These are phyloP conservation scores for Strigamia maritima DNA, from an alignment of 2,888 invertebrate genomes.

Conservation along the genomic window DNA sequence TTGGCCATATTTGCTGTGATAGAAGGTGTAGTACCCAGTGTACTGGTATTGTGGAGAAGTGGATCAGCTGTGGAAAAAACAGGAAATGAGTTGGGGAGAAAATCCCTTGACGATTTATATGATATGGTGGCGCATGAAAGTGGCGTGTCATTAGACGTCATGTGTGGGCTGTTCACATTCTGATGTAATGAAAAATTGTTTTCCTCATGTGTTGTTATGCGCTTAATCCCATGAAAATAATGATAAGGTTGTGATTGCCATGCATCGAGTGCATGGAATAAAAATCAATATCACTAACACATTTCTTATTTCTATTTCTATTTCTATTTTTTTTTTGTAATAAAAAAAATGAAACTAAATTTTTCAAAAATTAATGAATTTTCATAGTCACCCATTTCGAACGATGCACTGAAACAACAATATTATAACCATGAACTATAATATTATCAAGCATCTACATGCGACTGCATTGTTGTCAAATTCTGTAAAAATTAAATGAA, in stretches of 20 bases:
- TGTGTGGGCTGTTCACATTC: not conserved
- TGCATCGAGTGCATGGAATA: no score
- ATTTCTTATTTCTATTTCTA: no score
- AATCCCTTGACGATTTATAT: not conserved
- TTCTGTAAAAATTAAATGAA: no score
- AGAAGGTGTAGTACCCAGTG: not conserved
- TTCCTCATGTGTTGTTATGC: not conserved
- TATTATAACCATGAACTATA: no score
- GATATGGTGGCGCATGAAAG: not conserved
- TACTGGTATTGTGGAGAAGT: not conserved
- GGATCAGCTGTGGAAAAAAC: not conserved
- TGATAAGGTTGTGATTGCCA: not conserved
- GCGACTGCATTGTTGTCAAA: no score
- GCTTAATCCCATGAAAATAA: not conserved
- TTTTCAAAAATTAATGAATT: no score
- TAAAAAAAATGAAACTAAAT: no score
- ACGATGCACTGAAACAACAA: no score
- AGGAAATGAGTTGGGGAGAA: not conserved
- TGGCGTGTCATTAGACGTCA: not conserved
- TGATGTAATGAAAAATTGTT: not conserved
- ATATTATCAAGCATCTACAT: no score
- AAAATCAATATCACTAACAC: no score
- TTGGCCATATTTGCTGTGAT: not conserved
- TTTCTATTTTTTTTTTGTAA: no score
- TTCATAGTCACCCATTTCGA: no score